phyloP scores from a whole-genome alignment of 2,797 vertebrate species.

The Cottoperca gobio region DNA sequence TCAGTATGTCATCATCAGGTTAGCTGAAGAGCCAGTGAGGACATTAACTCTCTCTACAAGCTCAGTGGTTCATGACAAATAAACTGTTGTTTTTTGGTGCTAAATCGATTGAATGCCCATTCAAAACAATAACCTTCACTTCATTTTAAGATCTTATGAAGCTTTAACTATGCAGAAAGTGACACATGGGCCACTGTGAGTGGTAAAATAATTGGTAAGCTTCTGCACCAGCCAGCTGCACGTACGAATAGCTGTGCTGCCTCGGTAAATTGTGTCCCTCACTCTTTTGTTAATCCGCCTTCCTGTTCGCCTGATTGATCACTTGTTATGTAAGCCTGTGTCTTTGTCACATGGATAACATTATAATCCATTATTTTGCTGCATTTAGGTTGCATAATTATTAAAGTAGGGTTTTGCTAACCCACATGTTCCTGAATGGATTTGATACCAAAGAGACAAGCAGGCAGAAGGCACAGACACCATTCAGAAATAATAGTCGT shows the following conservation, averaged over 20 bases:
- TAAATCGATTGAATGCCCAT: background rate
- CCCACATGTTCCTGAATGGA: constrained; percentile 27
- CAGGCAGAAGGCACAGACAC: constrained; percentile 25
- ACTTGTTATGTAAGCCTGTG: constrained; percentile 46
- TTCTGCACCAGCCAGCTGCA: constrained; percentile 7
- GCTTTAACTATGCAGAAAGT: background rate
- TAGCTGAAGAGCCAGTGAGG: too few species aligned
- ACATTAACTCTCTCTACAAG: too few species aligned
- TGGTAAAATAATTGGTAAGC: constrained; percentile 9
- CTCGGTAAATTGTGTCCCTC: constrained; percentile 3
- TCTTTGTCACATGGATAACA: constrained; percentile 48
- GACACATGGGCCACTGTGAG: background rate
- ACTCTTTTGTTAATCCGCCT: constrained; percentile 31
- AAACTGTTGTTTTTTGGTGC: too few species aligned
- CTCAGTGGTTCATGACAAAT: too few species aligned
- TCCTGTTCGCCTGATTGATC: constrained; percentile 51
- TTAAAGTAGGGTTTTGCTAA: constrained; percentile 53
- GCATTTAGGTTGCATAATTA: constrained; percentile 64
- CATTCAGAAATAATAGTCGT: constrained; percentile 27
- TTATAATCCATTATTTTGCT: constrained; percentile 49
- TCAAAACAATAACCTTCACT: background rate
- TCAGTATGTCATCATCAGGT: background rate
- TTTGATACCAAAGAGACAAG: constrained; percentile 34
- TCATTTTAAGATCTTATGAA: background rate
- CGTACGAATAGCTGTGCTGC: constrained; percentile 31